Percentiles rank a stretch among this genome's conserved stretches.
Conservation (phyloP, 2,888 invertebrate genomes). For the Drosophila antonietae region DNA sequence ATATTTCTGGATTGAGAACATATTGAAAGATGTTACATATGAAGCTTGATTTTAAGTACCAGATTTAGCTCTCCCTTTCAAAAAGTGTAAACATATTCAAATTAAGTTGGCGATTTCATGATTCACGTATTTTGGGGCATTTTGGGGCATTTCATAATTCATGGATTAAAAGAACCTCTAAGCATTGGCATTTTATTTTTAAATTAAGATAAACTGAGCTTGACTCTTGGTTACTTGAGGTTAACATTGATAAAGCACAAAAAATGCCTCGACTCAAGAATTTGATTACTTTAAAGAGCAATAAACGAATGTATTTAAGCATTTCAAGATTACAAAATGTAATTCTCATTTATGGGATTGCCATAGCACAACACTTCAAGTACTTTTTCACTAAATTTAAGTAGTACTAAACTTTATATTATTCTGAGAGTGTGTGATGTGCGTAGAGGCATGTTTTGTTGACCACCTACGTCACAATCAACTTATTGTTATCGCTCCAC, state of each 20-base stretch:
- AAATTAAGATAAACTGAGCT: background rate
- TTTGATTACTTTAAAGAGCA: background rate
- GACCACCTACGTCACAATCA: constrained; percentile 43
- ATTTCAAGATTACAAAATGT: background rate
- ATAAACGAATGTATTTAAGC: constrained; percentile 1
- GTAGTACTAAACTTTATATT: background rate
- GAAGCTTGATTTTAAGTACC: background rate
- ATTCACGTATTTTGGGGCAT: background rate
- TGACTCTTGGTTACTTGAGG: background rate
- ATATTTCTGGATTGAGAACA: no score
- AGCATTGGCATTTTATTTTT: background rate
- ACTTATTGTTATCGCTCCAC: constrained; percentile 53
- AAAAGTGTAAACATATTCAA: background rate
- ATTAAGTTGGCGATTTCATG: background rate
- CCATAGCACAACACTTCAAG: background rate
- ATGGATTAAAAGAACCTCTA: background rate
- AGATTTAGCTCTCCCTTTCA: background rate
- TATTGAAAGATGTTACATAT: no score
- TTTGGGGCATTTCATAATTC: background rate
- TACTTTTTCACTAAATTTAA: constrained; percentile 10
- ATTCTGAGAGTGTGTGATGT: constrained; percentile 5
- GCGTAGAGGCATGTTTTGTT: constrained; percentile 6
- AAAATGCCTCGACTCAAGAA: background rate
- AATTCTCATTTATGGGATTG: background rate
- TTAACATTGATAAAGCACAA: background rate